Base-by-base conservation (phyloP, 2,888 invertebrate genomes). In the Raillietiella orientalis region DNA sequence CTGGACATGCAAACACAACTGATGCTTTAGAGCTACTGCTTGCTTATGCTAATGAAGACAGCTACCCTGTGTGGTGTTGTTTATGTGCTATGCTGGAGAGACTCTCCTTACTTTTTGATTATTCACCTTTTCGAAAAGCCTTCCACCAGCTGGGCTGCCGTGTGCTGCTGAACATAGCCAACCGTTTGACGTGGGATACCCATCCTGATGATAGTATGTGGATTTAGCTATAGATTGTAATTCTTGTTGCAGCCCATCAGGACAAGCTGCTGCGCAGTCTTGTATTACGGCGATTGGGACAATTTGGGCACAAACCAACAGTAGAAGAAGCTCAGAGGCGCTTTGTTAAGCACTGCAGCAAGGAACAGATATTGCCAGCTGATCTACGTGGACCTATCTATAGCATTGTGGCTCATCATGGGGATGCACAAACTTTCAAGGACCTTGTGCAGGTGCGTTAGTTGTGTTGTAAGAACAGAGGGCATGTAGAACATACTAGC, bases 41-140 rank as follows among this genome's bases (percentile, higher is more conserved):
- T 37, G 72, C 79, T 0, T 82, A 66, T 43, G 56, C 60, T 33
- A 62, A 69, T 35, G 84, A 90, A 45, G 64, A 62, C 19, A 72
- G 84, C 47, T 90, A 69, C 50, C 79, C 82, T 1, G 87, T 87
- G 1, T 90, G 87, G 87, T 67, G 64, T 5, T 66, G 66, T 2
- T 63, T 79, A n/a, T n/a, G n/a, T n/a, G n/a, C n/a, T n/a, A n/a
- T 70, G 36, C 48, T 84, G 28, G 56, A 61, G n/a, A 66, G 66
- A 41, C 51, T 84, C 27, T 59, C 61, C 29, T 57, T 61, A 23
- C 50, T 84, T 15, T 52, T 82, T 31, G 66, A 71, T 3, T 66
- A 77, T 44, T 69, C 75, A 1, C 65, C 70, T 11, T 58, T 61
- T 31, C 59, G 65, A 38, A 58, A 62, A 12, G 52, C 61, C 3